Evolutionary conservation across 2,888 invertebrate genomes (phyloP).

Genomic region (Lepidocyrtinus sp.): DNA sequence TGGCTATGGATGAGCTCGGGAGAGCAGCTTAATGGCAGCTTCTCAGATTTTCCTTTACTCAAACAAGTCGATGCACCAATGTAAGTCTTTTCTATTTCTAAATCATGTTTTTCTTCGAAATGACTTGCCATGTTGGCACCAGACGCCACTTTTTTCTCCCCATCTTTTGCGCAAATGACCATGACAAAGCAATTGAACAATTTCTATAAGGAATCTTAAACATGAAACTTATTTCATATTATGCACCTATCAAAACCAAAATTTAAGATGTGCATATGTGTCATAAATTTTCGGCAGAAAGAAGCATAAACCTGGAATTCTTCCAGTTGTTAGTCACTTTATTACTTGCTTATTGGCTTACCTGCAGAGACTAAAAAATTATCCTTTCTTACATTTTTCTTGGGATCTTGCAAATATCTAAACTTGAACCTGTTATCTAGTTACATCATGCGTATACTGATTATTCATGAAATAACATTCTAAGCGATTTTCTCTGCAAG

Average conservation of each 20-base stretch:
- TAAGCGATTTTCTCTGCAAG: too few species aligned
- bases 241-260: too few species aligned
- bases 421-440: not conserved
- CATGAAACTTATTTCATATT: too few species aligned
- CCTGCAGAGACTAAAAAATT: not conserved
- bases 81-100: conserved; percentile 33
- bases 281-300: conserved; percentile 38
- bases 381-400: not conserved
- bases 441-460: not conserved
- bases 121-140: not conserved
- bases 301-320: conserved; percentile 34
- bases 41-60: conserved; percentile 72
- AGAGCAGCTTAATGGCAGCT: conserved; percentile 89
- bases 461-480: too few species aligned
- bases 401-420: not conserved
- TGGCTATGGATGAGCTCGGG: conserved; percentile 93
- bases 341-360: not conserved
- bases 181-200: too few species aligned
- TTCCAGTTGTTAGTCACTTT: conserved; percentile 39
- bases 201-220: too few species aligned
- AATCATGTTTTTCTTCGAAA: not conserved
- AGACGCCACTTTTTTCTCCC: not conserved
- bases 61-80: conserved; percentile 47
- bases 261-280: conserved; percentile 21
- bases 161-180: not conserved